Percentiles rank a stretch among this genome's conserved stretches.
These are phyloP conservation scores for Dipodomys spectabilis DNA, from an alignment of 2,113 vertebrate species.

Conservation along the genomic window DNA sequence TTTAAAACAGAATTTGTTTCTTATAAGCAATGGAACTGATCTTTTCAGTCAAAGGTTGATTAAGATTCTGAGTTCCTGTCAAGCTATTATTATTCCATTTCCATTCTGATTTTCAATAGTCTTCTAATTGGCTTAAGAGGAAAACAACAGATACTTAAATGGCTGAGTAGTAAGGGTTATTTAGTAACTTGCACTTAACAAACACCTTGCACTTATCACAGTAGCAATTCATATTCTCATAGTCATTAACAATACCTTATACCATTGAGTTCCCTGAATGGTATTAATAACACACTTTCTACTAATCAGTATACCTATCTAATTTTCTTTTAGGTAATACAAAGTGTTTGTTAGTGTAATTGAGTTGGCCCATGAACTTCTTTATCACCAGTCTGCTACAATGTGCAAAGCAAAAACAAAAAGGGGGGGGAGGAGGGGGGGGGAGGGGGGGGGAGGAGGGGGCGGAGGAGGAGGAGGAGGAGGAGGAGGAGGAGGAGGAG, in stretches of 20 bases:
- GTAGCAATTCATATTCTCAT: background rate
- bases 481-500: background rate
- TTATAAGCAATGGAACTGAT: background rate
- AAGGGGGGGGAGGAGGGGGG: background rate
- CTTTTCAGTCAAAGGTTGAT: background rate
- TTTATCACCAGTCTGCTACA: slow-evolving; percentile 26
- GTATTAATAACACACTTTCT: background rate
- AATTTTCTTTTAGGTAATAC: slow-evolving; percentile 49
- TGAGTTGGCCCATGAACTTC: background rate
- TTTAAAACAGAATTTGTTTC: background rate
- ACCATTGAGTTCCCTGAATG: background rate
- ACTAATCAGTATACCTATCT: background rate
- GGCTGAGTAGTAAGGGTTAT: background rate
- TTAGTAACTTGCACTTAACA: slow-evolving; percentile 26
- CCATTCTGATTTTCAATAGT: background rate
- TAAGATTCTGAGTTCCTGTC: background rate
- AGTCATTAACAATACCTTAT: background rate
- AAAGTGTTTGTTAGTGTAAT: slow-evolving; percentile 30
- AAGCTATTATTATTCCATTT: background rate
- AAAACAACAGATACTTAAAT: background rate
- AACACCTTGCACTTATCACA: background rate
- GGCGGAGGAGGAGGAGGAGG: no score
- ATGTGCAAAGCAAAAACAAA: background rate
- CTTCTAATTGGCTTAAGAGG: background rate
- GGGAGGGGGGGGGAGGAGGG: background rate